Conservation (phyloP, 2,888 invertebrate genomes). For the Epiperipatus broadwayi region DNA sequence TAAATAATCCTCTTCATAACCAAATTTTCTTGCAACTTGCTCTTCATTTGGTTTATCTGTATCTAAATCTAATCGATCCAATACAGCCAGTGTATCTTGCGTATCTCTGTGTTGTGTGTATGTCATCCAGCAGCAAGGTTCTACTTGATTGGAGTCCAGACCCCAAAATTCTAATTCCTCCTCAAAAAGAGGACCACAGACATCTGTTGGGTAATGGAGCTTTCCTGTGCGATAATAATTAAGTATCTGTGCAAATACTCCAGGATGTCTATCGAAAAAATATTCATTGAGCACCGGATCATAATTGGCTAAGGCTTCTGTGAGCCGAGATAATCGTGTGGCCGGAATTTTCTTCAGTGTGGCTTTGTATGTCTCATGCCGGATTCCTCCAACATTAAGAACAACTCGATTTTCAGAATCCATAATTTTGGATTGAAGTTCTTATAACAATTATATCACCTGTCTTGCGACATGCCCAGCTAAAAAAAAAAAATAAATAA, state of each 20-base stretch:
- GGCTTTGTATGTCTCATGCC: slow-evolving; percentile 34
- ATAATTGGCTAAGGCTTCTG: slow-evolving; percentile 68
- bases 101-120: slow-evolving; percentile 40
- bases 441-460: too few relatives aligned
- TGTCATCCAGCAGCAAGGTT: slow-evolving; percentile 39
- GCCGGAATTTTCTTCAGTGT: slow-evolving; percentile 76
- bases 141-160: slow-evolving; percentile 35
- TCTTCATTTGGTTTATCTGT: slow-evolving; percentile 36
- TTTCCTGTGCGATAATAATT: slow-evolving; percentile 51
- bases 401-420: slow-evolving; percentile 31
- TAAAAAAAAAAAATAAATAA: too few relatives aligned
- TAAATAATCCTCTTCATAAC: slow-evolving; percentile 33
- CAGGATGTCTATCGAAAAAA: slow-evolving; percentile 68
- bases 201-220: slow-evolving; percentile 36
- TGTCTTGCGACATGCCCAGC: too few relatives aligned
- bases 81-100: too few relatives aligned
- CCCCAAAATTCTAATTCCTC: slow-evolving; percentile 37
- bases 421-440: too few relatives aligned
- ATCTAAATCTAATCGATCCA: slow-evolving; percentile 37
- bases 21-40: slow-evolving; percentile 35
- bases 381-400: slow-evolving; percentile 34
- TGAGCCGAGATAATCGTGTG: slow-evolving; percentile 57
- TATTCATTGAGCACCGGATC: slow-evolving; percentile 74
- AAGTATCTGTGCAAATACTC: slow-evolving; percentile 71
- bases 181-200: slow-evolving; percentile 36